Evolutionary conservation across 2,113 vertebrate species (phyloP).

Genomic region (Scomber japonicus): DNA sequence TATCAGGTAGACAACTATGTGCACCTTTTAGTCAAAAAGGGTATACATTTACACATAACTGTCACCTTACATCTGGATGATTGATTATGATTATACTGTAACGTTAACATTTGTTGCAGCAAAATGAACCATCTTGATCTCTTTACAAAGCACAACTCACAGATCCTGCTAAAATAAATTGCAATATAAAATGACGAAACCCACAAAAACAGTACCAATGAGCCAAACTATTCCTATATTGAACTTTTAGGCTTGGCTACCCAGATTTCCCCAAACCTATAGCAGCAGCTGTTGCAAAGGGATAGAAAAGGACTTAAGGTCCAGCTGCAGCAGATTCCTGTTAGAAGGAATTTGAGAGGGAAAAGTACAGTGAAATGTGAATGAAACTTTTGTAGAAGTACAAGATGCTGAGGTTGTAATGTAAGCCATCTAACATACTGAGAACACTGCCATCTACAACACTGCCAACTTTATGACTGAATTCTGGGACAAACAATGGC

Average conservation of each 20-base stretch:
- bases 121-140: not conserved
- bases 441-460: not conserved
- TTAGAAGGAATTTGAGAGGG: slow-evolving; percentile 2
- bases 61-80: too few species aligned
- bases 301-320: slow-evolving; percentile 1
- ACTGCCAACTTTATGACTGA: not conserved
- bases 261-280: not conserved
- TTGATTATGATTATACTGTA: too few species aligned
- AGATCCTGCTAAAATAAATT: too few species aligned
- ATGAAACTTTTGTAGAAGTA: slow-evolving; percentile 3
- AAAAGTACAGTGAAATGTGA: not conserved
- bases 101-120: not conserved
- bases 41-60: too few species aligned
- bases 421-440: slow-evolving; percentile 6
- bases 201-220: not conserved
- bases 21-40: too few species aligned
- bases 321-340: slow-evolving; percentile 26
- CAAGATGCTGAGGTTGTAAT: not conserved
- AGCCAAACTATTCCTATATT: not conserved
- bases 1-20: too few species aligned
- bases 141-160: too few species aligned
- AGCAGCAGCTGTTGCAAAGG: slow-evolving; percentile 20
- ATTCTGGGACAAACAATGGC: not conserved
- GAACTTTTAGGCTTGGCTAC: not conserved
- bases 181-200: too few species aligned